phyloP scores from a whole-genome alignment of 2,797 vertebrate species.

The Falco novaeseelandiae region DNA sequence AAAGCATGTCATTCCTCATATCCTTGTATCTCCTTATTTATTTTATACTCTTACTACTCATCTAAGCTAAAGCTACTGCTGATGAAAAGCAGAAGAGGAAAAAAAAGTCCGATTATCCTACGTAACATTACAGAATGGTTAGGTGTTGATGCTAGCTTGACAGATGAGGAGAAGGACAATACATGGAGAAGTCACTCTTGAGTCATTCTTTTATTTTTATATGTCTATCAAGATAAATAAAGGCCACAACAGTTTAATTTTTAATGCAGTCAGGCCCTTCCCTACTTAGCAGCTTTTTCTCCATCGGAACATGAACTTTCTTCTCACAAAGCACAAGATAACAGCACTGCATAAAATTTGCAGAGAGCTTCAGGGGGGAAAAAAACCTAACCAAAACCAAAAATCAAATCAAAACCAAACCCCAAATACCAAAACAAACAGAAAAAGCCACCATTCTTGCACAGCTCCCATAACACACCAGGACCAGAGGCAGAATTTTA shows the following conservation, averaged over 20 bases:
- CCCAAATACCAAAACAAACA: rapidly evolving
- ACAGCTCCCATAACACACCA: not conserved
- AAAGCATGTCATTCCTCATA: not conserved
- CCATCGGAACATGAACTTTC: not conserved
- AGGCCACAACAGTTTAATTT: not conserved
- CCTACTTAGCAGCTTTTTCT: not conserved
- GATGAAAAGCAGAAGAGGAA: not conserved
- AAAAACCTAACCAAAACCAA: not conserved
- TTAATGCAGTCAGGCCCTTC: not conserved
- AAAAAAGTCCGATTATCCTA: not conserved
- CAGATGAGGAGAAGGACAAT: not conserved
- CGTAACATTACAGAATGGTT: not conserved
- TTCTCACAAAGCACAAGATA: not conserved
- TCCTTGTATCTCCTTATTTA: not conserved
- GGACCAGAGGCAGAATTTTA: not conserved
- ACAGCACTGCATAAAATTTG: not conserved
- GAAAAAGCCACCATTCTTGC: not conserved
- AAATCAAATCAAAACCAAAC: not conserved
- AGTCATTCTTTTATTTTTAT: not conserved
- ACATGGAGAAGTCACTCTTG: not conserved
- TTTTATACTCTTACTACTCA: not conserved
- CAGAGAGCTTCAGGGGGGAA: not conserved
- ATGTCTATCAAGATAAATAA: not conserved
- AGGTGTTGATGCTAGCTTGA: not conserved
- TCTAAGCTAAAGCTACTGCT: not conserved